A percentile compares a stretch with the other conserved stretches of the same genome.
Conservation (phyloP, 2,113 vertebrate species). For the Phyllostomus discolor region DNA sequence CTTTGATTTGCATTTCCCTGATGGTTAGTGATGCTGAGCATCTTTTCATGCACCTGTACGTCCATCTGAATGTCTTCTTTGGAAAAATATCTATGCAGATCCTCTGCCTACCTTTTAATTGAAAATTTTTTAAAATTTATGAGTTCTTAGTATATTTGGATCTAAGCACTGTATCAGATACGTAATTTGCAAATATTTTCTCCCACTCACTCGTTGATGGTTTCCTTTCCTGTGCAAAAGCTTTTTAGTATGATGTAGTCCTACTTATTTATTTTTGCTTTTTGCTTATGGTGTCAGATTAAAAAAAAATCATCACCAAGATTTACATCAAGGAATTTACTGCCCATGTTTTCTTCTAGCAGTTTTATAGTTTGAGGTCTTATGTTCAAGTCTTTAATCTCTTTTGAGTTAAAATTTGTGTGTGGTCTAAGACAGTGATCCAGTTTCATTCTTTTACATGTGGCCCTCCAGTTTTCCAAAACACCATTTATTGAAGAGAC, state of each 20-base stretch:
- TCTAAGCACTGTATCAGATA: background rate
- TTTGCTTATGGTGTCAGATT: background rate
- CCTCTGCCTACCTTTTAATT: background rate
- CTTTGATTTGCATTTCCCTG: background rate
- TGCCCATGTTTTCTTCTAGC: background rate
- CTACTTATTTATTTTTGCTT: background rate
- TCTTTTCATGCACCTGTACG: background rate
- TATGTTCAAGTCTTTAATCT: background rate
- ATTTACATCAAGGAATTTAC: background rate
- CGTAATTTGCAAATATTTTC: background rate
- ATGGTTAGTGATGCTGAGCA: background rate
- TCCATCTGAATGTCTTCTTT: background rate
- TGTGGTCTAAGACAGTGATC: background rate
- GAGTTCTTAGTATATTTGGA: background rate
- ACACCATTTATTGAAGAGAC: background rate
- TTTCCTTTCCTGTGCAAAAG: background rate
- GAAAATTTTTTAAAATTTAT: background rate
- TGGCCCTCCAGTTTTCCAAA: background rate
- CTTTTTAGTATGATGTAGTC: background rate
- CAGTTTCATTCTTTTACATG: background rate
- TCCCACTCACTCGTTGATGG: background rate
- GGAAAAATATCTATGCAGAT: background rate
- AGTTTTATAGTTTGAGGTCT: background rate
- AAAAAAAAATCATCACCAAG: background rate
- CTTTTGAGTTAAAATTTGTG: background rate